Conservation (phyloP, 1,140 invertebrate genomes). For the Potamilus streckersoni region DNA sequence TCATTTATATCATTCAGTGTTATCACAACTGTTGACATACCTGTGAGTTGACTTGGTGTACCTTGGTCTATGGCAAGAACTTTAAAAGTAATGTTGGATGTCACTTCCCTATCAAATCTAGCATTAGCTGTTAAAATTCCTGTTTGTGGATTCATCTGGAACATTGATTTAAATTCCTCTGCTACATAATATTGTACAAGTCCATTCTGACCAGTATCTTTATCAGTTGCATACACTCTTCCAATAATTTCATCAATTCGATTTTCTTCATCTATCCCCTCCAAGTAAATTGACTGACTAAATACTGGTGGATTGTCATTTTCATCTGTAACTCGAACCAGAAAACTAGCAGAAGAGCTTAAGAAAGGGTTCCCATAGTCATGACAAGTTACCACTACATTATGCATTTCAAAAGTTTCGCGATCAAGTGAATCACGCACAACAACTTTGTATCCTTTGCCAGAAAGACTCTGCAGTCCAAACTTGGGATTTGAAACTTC, state of each 20-base stretch:
- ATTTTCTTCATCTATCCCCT: slow-evolving; percentile 91
- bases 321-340: slow-evolving; percentile 90
- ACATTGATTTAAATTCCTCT: slow-evolving; percentile 2
- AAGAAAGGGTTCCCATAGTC: slow-evolving; percentile 93
- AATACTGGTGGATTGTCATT: slow-evolving; percentile 97
- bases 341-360: slow-evolving; percentile 84
- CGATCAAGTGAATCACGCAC: slow-evolving; percentile 92
- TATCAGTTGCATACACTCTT: slow-evolving; percentile 92
- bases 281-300: slow-evolving; percentile 86
- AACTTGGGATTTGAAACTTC: slow-evolving; percentile 36
- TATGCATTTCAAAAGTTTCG: slow-evolving; percentile 84
- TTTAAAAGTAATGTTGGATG: slow-evolving; percentile 85
- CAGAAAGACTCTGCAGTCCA: slow-evolving; percentile 37
- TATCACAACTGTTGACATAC: slow-evolving; percentile 88
- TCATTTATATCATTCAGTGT: slow-evolving; percentile 93
- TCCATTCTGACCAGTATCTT: slow-evolving; percentile 92
- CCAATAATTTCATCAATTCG: slow-evolving; percentile 88
- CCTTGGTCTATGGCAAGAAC: slow-evolving; percentile 92
- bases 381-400: slow-evolving; percentile 89
- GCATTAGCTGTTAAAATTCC: slow-evolving; percentile 86
- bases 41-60: slow-evolving; percentile 79
- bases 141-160: slow-evolving; percentile 74
- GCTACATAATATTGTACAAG: slow-evolving; percentile 15
- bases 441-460: slow-evolving; percentile 67
- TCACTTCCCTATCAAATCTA: slow-evolving; percentile 92